Conservation (phyloP, 2,797 vertebrate genomes). For the Sparidentex hasta region DNA sequence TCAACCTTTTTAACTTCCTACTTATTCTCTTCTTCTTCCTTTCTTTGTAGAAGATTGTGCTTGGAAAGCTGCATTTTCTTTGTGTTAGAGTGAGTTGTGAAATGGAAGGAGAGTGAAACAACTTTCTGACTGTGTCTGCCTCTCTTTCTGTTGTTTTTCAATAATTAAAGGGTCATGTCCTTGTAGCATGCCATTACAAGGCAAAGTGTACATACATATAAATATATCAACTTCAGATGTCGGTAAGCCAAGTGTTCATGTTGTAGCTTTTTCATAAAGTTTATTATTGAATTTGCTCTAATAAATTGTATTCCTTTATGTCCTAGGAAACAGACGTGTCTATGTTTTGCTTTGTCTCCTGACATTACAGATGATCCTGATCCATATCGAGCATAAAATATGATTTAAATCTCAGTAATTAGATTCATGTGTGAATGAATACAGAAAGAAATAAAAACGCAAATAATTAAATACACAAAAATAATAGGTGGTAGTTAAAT, state of each 20-base stretch:
- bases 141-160: constrained; percentile 50
- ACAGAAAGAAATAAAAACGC: neutral
- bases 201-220: constrained; percentile 85
- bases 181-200: constrained; percentile 88
- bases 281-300: constrained; percentile 86
- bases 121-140: constrained; percentile 43
- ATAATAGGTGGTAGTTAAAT: neutral
- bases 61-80: constrained; percentile 53
- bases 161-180: constrained; percentile 72
- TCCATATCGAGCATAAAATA: neutral
- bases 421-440: too few species aligned
- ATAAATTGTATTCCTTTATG: constrained; percentile 84
- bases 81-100: constrained; percentile 56
- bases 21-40: constrained; percentile 41
- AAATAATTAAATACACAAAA: neutral
- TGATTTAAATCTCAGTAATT: neutral
- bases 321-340: constrained; percentile 64
- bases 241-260: constrained; percentile 81
- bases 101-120: constrained; percentile 45
- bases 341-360: constrained; percentile 5
- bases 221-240: constrained; percentile 83
- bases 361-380: neutral
- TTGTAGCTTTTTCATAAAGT: constrained; percentile 84
- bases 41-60: constrained; percentile 53
- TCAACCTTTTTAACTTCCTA: constrained; percentile 37